These are phyloP conservation scores for Dermatemys mawii DNA, from an alignment of 2,113 vertebrate genomes.

Conservation along the genomic window DNA sequence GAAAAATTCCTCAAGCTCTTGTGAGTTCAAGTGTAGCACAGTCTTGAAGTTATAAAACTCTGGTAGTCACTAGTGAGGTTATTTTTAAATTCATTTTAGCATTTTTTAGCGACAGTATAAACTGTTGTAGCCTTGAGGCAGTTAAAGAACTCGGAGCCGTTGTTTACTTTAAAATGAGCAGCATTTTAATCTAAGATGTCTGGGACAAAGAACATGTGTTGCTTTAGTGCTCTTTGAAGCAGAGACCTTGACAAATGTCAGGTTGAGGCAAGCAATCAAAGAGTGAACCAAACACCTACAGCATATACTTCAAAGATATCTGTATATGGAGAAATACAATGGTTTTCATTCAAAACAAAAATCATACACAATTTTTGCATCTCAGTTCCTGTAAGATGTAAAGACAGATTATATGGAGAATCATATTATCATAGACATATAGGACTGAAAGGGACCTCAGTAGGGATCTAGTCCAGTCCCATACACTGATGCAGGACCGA, in stretches of 20 bases:
- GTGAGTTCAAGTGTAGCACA: slow-evolving; percentile 1
- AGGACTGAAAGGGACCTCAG: background rate
- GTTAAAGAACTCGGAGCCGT: background rate
- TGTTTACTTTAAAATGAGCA: background rate
- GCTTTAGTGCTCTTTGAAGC: background rate
- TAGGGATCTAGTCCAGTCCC: background rate
- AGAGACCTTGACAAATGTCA: background rate
- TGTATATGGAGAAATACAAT: background rate
- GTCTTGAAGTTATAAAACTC: background rate
- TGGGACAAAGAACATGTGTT: background rate
- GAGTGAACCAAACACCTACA: background rate
- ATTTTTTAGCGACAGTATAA: background rate
- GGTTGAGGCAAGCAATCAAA: background rate
- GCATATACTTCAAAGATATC: background rate
- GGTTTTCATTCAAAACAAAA: background rate
- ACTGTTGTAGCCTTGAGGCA: background rate
- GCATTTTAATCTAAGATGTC: background rate
- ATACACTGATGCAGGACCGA: background rate
- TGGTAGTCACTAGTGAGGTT: background rate
- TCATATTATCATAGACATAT: background rate
- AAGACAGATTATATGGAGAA: background rate
- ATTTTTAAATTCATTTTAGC: background rate
- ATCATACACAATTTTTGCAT: background rate
- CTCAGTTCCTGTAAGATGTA: background rate
- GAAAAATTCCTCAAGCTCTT: background rate